Base-by-base conservation (phyloP, 2,888 invertebrate species). In the Pseudoips prasinana region DNA sequence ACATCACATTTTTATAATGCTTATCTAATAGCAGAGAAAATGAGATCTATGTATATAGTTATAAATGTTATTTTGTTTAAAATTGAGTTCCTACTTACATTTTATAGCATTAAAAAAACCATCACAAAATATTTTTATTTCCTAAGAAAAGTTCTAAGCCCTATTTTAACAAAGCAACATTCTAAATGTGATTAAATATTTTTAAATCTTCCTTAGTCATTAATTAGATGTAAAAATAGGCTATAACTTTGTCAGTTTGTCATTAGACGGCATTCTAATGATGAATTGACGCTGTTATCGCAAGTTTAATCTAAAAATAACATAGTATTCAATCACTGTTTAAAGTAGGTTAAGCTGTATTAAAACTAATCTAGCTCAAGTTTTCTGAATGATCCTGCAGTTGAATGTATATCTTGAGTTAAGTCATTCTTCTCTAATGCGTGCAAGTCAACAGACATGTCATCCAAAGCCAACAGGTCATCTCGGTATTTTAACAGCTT, bases 301-400 rank as follows among this genome's bases (percentile, higher is more conserved):
- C n/a, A 14, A 14, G 2, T 14, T 14, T 14, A 14, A 3, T 14
- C 14, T 14, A 14, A 14, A 3, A 5, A 14, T 14, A 14, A 14
- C 14, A 5, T 14, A 5, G 14, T 14, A 5, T 14, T 14, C 2
- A 14, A 14, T 14, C 14, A 14, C 14, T 14, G 2, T 14, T 14
- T n/a, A n/a, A n/a, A 14, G 14, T 14, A 14, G n/a, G n/a, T 14
- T 5, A 3, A 14, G 5, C 3, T 14, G 5, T 14, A 14, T 3
- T 14, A 14, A 5, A 14, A 3, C 33, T 91, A 96, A 84, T 96
- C 96, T 39, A 96, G 92, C 74, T 95, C 94, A 36, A 96, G 87
- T 81, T 95, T 95, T 67, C 96, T 92, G 79, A 96, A 96, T 35
- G 94, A 94, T 10, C 96, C 96, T 44, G 94, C 93, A 28, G 95